Evolutionary conservation across 2,888 invertebrate genomes (phyloP).

Genomic region (Andrena dorsata): DNA sequence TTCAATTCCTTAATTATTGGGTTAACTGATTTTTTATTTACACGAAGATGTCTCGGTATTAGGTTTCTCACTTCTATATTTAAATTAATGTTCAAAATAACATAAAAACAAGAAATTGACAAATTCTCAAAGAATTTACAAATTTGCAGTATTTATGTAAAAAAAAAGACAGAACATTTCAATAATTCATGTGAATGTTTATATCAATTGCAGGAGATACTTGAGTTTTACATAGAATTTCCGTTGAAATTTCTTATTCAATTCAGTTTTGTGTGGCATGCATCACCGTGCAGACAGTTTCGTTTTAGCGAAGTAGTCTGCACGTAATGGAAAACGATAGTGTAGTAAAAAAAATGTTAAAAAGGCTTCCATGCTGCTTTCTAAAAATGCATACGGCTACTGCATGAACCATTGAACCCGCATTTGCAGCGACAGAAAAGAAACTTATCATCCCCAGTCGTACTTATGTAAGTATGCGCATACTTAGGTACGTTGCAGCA

Average conservation of each 20-base stretch:
- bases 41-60: too few species aligned
- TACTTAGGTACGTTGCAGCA: background rate
- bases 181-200: too few species aligned
- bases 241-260: background rate
- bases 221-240: background rate
- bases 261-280: background rate
- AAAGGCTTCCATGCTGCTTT: slow-evolving; percentile 5
- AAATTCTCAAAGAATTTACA: too few species aligned
- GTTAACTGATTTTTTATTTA: too few species aligned
- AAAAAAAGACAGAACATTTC: too few species aligned
- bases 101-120: too few species aligned
- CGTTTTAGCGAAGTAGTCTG: slow-evolving; percentile 9
- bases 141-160: too few species aligned
- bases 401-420: background rate
- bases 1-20: too few species aligned
- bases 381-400: slow-evolving; percentile 32
- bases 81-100: too few species aligned
- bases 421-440: slow-evolving; percentile 1
- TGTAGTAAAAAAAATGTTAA: slow-evolving; percentile 3
- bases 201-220: background rate
- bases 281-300: background rate
- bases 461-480: background rate
- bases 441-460: background rate
- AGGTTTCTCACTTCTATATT: too few species aligned
- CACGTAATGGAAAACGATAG: background rate